Evolutionary conservation across 2,797 vertebrate species (phyloP), one percentile per base, ranked within the genome.

Genomic region (Crocidura indochinensis): DNA sequence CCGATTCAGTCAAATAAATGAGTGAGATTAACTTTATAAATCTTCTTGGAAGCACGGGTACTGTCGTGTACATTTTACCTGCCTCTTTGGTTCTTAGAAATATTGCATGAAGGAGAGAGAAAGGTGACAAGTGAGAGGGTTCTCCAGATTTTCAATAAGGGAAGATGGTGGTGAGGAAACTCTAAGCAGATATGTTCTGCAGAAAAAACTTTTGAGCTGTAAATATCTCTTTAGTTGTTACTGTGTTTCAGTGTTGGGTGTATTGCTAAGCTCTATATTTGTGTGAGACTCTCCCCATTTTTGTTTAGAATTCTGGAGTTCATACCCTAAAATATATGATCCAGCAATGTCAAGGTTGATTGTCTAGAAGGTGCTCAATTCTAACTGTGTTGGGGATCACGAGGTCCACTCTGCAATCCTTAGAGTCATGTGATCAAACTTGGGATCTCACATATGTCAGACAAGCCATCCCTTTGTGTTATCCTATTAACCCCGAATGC

Each of bases 21-120:
- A 95, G 90, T 3, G 64, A 92, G 91, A 93, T 97, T 96, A 95
- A 92, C 84, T 84, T 79, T 91, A n/a, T 91, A 71, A 95, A 93
- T 91, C 95, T 94, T 78, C 88, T 75, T 93, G 71, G 68, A 79
- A 84, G 62, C 88, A n/a, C 20, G 5, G 89, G 71, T 56, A 78
- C 88, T 77, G 46, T 92, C 95, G 95, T 82, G 88, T 83, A 73
- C 68, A 7, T 91, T 60, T 96, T 95, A 92, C 93, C 92, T 93
- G 81, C 71, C 85, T 93, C 78, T 92, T 79, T 95, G 51, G 76
- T 81, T 68, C 81, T 88, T 92, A 46, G 6, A 87, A 96, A 82
- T 90, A 69, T 62, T 76, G 64, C 24, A 67, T 90, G 46, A 15
- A 10, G 74, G n/a, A 24, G 75, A 94, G 92, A 76, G 69, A 94